Evolutionary conservation across 2,888 invertebrate species (phyloP).

Genomic region (Drosophila anceps): DNA sequence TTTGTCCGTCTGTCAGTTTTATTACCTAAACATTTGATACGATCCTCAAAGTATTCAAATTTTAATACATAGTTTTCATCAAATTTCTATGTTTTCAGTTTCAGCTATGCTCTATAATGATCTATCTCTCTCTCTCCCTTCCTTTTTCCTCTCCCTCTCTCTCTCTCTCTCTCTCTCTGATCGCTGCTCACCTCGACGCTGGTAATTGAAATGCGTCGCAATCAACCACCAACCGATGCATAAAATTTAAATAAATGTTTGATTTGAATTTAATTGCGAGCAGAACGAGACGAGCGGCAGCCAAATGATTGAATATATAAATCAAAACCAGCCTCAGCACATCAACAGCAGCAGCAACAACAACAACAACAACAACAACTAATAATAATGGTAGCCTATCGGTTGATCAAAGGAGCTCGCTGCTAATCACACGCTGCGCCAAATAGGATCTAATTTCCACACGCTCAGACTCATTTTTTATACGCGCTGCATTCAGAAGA

Average conservation of each 20-base stretch:
- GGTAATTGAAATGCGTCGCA: conserved; percentile 59
- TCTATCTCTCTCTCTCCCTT: neutral
- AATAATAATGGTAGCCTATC: conserved; percentile 35
- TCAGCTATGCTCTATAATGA: neutral
- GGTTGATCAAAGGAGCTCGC: conserved; percentile 75
- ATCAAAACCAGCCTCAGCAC: conserved; percentile 43
- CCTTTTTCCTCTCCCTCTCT: no score
- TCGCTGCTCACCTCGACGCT: neutral
- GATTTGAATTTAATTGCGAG: conserved; percentile 83
- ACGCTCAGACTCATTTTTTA: conserved; percentile 64
- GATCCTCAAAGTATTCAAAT: no score
- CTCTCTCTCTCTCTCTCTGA: neutral
- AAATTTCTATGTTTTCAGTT: neutral
- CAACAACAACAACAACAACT: conserved; percentile 23
- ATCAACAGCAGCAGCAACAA: conserved; percentile 43
- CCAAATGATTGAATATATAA: conserved; percentile 60
- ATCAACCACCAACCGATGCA: conserved; percentile 79
- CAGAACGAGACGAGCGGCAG: conserved; percentile 51
- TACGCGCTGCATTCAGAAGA: conserved; percentile 19
- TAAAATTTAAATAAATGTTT: conserved; percentile 83
- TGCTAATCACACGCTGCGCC: conserved; percentile 81
- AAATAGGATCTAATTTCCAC: conserved; percentile 83
- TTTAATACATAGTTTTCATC: no score
- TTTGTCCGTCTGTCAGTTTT: no score
- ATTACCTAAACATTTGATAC: no score